Evolutionary conservation across 2,888 invertebrate genomes (phyloP), one percentile per base, ranked within the genome.

Genomic region (Ptychoptera albimana): DNA sequence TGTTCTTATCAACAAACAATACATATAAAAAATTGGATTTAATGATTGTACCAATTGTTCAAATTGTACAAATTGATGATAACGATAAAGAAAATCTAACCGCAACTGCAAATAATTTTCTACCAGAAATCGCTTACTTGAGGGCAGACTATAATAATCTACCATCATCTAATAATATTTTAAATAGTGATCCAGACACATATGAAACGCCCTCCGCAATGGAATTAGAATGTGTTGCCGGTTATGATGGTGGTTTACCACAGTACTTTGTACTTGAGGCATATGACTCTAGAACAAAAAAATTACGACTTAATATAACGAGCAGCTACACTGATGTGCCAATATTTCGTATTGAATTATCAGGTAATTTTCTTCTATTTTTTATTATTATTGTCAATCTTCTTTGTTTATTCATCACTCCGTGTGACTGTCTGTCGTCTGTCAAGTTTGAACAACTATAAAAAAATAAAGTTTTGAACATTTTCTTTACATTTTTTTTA

Each of bases 161-260:
- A 11, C 10, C 34, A 31, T 12, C 39, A 39, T 43, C 43, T 5
- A 23, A 7, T 23, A 23, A 23, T 23, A 23, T 23, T 23, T 23
- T 23, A 23, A 23, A 32, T 32, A 31, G 14, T 15, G 14, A 32
- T 42, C 15, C 34, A 23, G 42, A 42, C 11, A 42, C 34, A 23
- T 23, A 31, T 42, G 42, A 42, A 34, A 42, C 42, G 30, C 37
- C 43, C 34, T 42, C 47, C 57, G 65, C 31, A 73, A 65, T 91
- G 57, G 82, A 84, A 56, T 77, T 91, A 47, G 83, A 86, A 55
- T 91, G 91, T 63, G 77, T 84, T 47, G 76, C 84, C 0, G 91
- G 89, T 38, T 88, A 88, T 61, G 88, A 91, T 57, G 89, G 91
- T 2, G 91, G 91, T 1, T 72, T 91, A 46, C 82, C 84, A 37